Percentiles rank a stretch among this genome's conserved stretches.
Evolutionary conservation across 2,113 vertebrate species (phyloP).

Genomic region (Penelope pileata): DNA sequence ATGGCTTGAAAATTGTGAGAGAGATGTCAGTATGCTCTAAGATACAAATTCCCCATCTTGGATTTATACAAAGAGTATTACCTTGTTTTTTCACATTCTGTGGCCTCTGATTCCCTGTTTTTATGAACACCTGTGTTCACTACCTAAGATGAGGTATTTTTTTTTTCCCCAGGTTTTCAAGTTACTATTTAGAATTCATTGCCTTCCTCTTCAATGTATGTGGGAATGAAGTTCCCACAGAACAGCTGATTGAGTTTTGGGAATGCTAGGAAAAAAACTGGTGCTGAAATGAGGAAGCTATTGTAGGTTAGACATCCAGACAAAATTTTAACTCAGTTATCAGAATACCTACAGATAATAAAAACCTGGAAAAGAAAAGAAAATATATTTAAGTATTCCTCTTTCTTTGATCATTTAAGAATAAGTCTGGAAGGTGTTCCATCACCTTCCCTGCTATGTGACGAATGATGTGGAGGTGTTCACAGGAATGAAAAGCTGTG

Average conservation of each 20-base stretch:
- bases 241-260: neutral
- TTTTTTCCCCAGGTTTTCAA: fast-evolving
- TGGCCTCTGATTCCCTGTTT: neutral
- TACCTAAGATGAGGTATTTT: neutral
- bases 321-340: neutral
- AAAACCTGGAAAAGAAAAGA: neutral
- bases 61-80: neutral
- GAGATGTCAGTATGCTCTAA: neutral
- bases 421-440: neutral
- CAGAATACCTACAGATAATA: neutral
- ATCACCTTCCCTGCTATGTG: neutral
- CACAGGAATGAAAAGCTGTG: neutral
- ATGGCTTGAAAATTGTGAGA: neutral
- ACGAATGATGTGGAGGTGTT: neutral
- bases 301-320: neutral
- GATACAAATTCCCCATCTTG: neutral
- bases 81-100: neutral
- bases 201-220: neutral
- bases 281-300: neutral
- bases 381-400: neutral
- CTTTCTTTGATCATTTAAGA: neutral
- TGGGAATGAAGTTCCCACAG: neutral
- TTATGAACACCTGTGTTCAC: neutral
- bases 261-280: neutral
- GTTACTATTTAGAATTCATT: neutral